Evolutionary conservation across 2,797 vertebrate species (phyloP), one percentile per base, ranked within the genome.

Genomic region (Miichthys miiuy): DNA sequence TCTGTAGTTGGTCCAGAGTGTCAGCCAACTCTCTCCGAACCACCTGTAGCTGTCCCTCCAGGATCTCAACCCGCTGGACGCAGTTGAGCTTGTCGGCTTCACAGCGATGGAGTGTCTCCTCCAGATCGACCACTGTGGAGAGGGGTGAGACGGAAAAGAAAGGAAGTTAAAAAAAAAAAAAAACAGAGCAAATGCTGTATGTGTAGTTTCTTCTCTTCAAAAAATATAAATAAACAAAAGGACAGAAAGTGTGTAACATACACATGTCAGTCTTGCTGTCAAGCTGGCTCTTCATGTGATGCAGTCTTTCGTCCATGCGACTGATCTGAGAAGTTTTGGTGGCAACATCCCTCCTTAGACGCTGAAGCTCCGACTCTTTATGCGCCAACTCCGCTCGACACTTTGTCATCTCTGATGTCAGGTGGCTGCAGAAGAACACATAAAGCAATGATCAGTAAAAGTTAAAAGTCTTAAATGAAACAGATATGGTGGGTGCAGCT

Each of bases 91-190:
- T 68, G 85, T 96, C 93, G 25, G 87, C 92, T 91, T 97, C 96
- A 57, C 91, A 95, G 52, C 86, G 89, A 58, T 96, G 95, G 48
- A 98, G 92, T 77, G 95, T 95, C 77, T 97, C 96, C 89, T 98
- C 96, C 75, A 98, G 92, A 75, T 96, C 93, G 6, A 91, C 84
- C 63, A 95, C 98, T 99, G 61, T 38, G 34, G 34, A 17, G 50
- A 63, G 17, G 48, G 10, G 52, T 0, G 9, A 52, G 38, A 72
- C 6, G 1, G 21, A 46, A 8, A 21, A 44, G 2, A 56, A 3
- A 46, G 25, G 9, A 27, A 9, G 34, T 38, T 38, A 9, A 38
- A 7, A 48, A 42, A 42, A n/a, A n/a, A 62, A 34, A 41, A 47
- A 42, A 11, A 38, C 1, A 47, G 21, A 52, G 16, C 6, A 11